Base-by-base conservation (phyloP, 1,140 invertebrate genomes). In the Branchinecta lindahli region DNA sequence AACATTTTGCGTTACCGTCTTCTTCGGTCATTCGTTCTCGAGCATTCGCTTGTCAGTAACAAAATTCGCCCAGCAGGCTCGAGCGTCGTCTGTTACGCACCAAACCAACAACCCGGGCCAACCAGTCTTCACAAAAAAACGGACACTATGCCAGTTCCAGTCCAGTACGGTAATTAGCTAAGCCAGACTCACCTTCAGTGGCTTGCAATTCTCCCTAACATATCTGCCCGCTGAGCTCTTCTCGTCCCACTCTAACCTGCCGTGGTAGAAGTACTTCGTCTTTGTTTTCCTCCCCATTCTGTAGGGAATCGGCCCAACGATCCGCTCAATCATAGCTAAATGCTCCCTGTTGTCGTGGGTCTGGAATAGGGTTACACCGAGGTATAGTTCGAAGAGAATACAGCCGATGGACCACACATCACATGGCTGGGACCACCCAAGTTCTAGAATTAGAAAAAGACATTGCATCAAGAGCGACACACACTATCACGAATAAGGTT, bases 381-480 rank as follows among this genome's bases (percentile, higher is more conserved):
- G 85, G 81, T 99, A 98, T 67, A 99, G 82, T 82, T 99, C 97
- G 82, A 99, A 99, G 80, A 99, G 87, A 74, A 99, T 99, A 81
- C 96, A 99, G 45, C 96, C 97, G 77, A 99, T 92, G 66, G 94
- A 98, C 97, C 97, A 99, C 46, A 99, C 95, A 83, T 99, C 97
- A 82, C 97, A 99, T 8, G 96, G 94, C 79, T 99, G 95, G 45
- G 92, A 83, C 96, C 97, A 99, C n/a, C 96, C 96, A 74, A 99
- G 83, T 83, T 99, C 96, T 91, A 81, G 44, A 83, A 82, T 77
- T n/a, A 74, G 73, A 72, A 73, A 72, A 71, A 68, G 70, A 45
- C 72, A 46, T 69, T 70, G 8, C 71, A 72, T 6, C 7, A 15
- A 21, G 6, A 70, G 61, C 4, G 33, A 68, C 67, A 21, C 33